Conservation (phyloP, 2,113 vertebrate species). For the Lipophrys pholis region DNA sequence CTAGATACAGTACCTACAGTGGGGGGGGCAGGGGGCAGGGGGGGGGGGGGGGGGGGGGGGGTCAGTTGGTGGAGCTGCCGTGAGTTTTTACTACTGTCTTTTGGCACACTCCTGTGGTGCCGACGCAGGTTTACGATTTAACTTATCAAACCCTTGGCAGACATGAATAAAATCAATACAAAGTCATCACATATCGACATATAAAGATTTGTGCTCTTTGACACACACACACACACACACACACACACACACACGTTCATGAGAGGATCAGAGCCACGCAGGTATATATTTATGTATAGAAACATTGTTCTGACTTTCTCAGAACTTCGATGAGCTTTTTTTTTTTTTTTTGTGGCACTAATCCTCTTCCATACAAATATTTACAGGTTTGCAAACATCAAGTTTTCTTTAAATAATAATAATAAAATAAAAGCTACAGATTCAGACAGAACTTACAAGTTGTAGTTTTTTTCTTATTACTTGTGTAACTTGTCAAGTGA, state of each 20-base stretch:
- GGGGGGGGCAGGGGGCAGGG: conserved; percentile 31
- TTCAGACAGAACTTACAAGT: conserved; percentile 74
- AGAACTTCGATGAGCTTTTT: too few relatives aligned
- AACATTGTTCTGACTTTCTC: too few relatives aligned
- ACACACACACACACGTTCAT: conserved; percentile 29
- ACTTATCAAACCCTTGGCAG: conserved; percentile 74
- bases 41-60: conserved; percentile 26
- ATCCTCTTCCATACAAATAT: conserved; percentile 68
- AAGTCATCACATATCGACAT: conserved; percentile 66
- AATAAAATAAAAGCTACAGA: conserved; percentile 72
- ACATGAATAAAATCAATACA: conserved; percentile 66
- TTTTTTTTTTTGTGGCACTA: too few relatives aligned
- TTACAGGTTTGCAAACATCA: conserved; percentile 75
- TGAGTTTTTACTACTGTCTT: conserved; percentile 33
- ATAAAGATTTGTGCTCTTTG: conserved; percentile 82
- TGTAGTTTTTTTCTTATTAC: conserved; percentile 44
- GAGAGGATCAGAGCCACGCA: too few relatives aligned
- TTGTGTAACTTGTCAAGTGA: conserved; percentile 77
- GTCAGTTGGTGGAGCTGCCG: conserved; percentile 63
- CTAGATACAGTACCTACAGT: conserved; percentile 56
- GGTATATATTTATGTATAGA: too few relatives aligned
- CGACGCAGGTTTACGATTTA: conserved; percentile 25
- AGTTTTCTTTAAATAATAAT: conserved; percentile 62
- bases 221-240: conserved; percentile 47
- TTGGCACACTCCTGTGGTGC: conserved; percentile 67